Base-by-base conservation (phyloP, 35 echinoderm and acorn worm genomes). In the Ophioderma brevispina region DNA sequence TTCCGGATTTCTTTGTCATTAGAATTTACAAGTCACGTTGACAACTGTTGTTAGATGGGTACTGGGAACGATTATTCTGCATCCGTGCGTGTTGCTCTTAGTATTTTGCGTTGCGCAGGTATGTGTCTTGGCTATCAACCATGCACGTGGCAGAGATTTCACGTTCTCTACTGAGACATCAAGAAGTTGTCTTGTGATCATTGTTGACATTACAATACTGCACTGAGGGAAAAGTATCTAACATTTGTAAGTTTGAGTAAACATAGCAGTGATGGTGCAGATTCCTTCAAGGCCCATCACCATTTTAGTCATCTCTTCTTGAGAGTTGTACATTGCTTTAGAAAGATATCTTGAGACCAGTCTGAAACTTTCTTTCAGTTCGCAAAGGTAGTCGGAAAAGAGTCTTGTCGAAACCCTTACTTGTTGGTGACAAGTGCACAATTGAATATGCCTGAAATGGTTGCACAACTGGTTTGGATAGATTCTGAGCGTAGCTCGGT, bases 401-500 rank as follows among this genome's bases (percentile, higher is more conserved):
- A 38, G 94, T 88, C 3, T 88, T 85, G 38, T 92, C 77, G 49
- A 81, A 95, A 21, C 50, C 19, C 8, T 37, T 40, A 32, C 33
- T 40, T 41, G 19, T 30, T 30, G 8, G n/a, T 33, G 28, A 35
- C 30, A 96, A 56, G 39, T 86, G n/a, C 41, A 79, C 94, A 96
- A 42, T 64, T 70, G 42, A 96, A 98, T 21, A 98, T 92, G 39
- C 92, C 64, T 94, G 64, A 41, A 77, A 98, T 49, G 93, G 90
- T 35, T 79, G 32, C n/a, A n/a, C 36, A 98, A 95, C 39, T 98
- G 96, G 76, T 98, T 87, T 36, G 32, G 39, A 40, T 87, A 92
- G 25, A 25, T 81, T 64, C 36, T 36, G 6, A 98, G 35, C 1
- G 83, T 85, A 1, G 21, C 28, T 6, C 37, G 18, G 13, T 86